Base-by-base conservation (phyloP, 2,797 vertebrate genomes). In the Picus viridis region DNA sequence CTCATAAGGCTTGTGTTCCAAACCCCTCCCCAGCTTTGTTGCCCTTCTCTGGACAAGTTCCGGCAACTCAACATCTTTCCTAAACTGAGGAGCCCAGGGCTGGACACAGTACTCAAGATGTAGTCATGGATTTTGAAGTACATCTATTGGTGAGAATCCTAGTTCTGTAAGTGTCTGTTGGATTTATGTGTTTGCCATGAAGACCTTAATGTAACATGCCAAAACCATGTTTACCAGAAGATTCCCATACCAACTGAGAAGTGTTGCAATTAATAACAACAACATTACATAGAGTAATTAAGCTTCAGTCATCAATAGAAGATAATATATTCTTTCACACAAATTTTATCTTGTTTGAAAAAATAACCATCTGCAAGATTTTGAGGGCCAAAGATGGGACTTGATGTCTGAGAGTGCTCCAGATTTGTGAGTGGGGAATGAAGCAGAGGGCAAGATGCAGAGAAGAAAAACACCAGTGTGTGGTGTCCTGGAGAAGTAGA, bases 391-490 rank as follows among this genome's bases (percentile, higher is more conserved):
- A 70, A 56, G 34, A 22, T 12, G 6, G 13, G 12, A 12, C 14
- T 45, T 22, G 16, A 20, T 64, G 36, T 65, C 36, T 19, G 17
- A 29, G 9, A 3, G 7, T 63, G 22, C 23, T 81, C 17, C 45
- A 30, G 39, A 39, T 32, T 39, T 82, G 16, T 39, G 36, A 45
- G 56, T 26, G 30, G 41, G 22, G 9, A 72, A 8, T 34, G 26
- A 16, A 69, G 57, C 7, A 23, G 29, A 63, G 39, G 34, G 18
- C 23, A 45, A 36, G 36, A 36, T 59, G 5, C 0, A 0, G 10
- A 71, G 54, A 22, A 45, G 47, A 36, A 26, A 65, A 43, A 6
- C n/a, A 27, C 26, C 4, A 9, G 13, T 57, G 18, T 15, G 2
- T 12, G 5, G 7, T 34, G 32, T 68, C 64, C 64, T 77, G 71